Base-by-base conservation (phyloP, 2,888 invertebrate genomes). In the Amitus sp. region DNA sequence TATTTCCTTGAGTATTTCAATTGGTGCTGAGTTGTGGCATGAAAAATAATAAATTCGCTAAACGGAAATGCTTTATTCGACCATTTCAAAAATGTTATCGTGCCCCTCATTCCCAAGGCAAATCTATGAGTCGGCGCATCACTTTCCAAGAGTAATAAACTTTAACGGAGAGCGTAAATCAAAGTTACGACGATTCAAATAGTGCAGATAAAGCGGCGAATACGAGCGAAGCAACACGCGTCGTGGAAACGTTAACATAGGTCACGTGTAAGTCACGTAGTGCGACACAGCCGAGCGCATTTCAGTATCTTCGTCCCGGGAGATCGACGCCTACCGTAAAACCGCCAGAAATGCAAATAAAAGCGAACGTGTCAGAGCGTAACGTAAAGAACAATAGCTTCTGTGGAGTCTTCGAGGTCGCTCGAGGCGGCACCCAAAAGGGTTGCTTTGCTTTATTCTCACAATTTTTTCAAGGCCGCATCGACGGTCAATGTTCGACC, bases 401-500 rank as follows among this genome's bases (percentile, higher is more conserved):
- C 37, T 56, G 49, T 47, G 59, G 56, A 43, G 30, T 40, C 48
- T 46, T 49, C 67, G 71, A 71, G 71, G 72, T 65, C 65, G 49
- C 33, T 48, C 61, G 59, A 50, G 52, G 54, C 58, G 57, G 58
- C 55, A 39, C 39, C 28, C 17, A 52, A 69, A 70, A 69, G 70
- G 72, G 70, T 70, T 70, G 67, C 52, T 69, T 63, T 65, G 54
- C 49, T 59, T 59, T 53, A 56, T 72, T 63, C 55, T 53, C 57
- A 52, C 48, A 46, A 37, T 45, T 40, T 45, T 54, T 50, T 67
- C 69, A 71, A 73, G 72, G 72, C 66, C 70, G 55, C 39, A 20
- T 48, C n/a, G n/a, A n/a, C n/a, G n/a, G n/a, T n/a, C n/a, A n/a
- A n/a, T n/a, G n/a, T n/a, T n/a, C n/a, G 50, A 40, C 53, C 51